phyloP scores from a whole-genome alignment of 2,888 invertebrate genomes.

The Caenorhabditis afra region DNA sequence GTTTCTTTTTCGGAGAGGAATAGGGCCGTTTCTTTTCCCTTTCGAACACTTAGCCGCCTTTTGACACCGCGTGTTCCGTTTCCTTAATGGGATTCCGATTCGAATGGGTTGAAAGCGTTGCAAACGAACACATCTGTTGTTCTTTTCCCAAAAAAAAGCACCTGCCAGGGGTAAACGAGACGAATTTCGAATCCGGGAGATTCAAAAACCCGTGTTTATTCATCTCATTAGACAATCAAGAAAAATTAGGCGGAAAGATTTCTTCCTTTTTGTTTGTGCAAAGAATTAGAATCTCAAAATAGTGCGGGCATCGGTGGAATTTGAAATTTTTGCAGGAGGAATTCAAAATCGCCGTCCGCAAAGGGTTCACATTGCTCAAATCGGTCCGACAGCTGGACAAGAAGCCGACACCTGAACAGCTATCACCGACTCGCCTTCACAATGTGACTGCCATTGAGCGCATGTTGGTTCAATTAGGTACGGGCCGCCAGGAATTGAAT shows the following conservation, averaged over 20 bases:
- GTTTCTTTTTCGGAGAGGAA: background rate
- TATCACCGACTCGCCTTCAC: constrained; percentile 81
- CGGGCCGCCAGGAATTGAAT: constrained; percentile 12
- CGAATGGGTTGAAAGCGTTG: constrained; percentile 11
- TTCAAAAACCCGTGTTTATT: constrained; percentile 26
- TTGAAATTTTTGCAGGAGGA: constrained; percentile 85
- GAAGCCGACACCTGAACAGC: constrained; percentile 76
- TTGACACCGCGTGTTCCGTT: constrained; percentile 19
- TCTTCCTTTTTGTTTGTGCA: constrained; percentile 2
- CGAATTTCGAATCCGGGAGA: constrained; percentile 9
- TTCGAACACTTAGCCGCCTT: constrained; percentile 29
- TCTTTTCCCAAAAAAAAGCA: constrained; percentile 1
- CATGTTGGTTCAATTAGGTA: constrained; percentile 82
- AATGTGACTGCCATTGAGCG: constrained; percentile 94
- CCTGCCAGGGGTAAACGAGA: constrained; percentile 3
- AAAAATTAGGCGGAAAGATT: constrained; percentile 15
- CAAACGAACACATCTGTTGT: constrained; percentile 21
- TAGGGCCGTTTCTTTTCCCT: constrained; percentile 1
- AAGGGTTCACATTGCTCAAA: constrained; percentile 90
- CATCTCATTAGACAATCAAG: constrained; percentile 20
- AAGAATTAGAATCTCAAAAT: constrained; percentile 24
- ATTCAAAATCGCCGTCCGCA: constrained; percentile 89
- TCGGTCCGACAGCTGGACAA: constrained; percentile 82
- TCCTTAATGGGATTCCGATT: constrained; percentile 23
- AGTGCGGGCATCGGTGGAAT: constrained; percentile 13